Conservation (phyloP, 2,797 vertebrate species). For the Crenuchus spilurus region DNA sequence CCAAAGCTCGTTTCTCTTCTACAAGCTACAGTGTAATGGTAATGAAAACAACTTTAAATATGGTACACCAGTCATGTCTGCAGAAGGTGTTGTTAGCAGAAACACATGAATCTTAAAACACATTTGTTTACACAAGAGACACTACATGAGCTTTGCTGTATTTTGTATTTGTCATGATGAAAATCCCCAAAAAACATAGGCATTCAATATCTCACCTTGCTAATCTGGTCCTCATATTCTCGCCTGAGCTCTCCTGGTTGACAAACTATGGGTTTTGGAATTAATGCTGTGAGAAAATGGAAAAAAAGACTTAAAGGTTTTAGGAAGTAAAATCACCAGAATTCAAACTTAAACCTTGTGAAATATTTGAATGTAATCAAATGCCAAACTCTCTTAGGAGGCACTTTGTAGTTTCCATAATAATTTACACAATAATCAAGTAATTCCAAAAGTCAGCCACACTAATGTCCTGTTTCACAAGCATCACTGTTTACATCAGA, state of each 20-base stretch:
- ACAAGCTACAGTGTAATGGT: constrained; percentile 73
- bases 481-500: too few species aligned
- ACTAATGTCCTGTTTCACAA: too few species aligned
- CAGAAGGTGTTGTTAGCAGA: background rate
- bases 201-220: constrained; percentile 61
- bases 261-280: constrained; percentile 64
- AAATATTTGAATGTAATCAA: too few species aligned
- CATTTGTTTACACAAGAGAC: background rate
- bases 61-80: background rate
- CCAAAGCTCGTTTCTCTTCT: constrained; percentile 81
- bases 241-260: constrained; percentile 75
- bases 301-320: background rate
- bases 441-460: background rate
- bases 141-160: background rate
- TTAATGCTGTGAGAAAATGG: constrained; percentile 21
- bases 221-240: constrained; percentile 78
- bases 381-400: too few species aligned
- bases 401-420: too few species aligned
- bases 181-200: background rate
- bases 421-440: background rate
- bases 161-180: too few species aligned
- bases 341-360: too few species aligned
- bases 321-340: too few species aligned
- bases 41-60: background rate
- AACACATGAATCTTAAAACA: background rate